Conservation (phyloP, 2,113 vertebrate genomes). For the Telmatochromis sp. region DNA sequence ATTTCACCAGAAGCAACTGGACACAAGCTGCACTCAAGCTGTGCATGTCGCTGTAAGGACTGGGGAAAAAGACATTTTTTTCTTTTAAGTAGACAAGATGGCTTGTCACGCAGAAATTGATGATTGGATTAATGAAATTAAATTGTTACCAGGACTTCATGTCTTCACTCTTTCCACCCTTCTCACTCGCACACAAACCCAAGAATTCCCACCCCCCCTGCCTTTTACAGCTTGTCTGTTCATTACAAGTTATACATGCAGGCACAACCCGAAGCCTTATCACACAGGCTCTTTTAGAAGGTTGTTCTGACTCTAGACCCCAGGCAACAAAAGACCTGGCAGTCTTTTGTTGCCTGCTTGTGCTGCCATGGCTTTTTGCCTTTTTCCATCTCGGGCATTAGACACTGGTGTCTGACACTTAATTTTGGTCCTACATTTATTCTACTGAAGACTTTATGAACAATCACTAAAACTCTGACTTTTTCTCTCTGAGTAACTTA, state of each 20-base stretch:
- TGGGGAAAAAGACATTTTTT: background rate
- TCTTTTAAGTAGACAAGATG: background rate
- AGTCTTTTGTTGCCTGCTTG: background rate
- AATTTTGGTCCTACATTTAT: background rate
- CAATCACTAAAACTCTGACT: background rate
- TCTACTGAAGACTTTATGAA: background rate
- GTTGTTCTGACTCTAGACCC: background rate
- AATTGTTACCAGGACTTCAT: background rate
- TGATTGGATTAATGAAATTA: background rate
- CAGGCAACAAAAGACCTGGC: background rate
- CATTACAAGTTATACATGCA: background rate
- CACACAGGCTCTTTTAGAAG: background rate
- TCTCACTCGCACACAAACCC: background rate
- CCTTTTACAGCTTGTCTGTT: background rate
- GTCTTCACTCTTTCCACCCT: background rate
- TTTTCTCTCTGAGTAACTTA: background rate
- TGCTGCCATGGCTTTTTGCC: background rate
- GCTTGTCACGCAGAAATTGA: background rate
- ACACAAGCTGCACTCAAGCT: background rate
- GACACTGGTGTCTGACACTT: background rate
- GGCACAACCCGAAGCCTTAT: background rate
- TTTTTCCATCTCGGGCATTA: background rate
- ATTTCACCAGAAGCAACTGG: background rate
- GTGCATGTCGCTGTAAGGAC: background rate
- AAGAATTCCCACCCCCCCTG: background rate